phyloP scores from a whole-genome alignment of 1,140 invertebrate species.

The Eriosoma lanigerum region DNA sequence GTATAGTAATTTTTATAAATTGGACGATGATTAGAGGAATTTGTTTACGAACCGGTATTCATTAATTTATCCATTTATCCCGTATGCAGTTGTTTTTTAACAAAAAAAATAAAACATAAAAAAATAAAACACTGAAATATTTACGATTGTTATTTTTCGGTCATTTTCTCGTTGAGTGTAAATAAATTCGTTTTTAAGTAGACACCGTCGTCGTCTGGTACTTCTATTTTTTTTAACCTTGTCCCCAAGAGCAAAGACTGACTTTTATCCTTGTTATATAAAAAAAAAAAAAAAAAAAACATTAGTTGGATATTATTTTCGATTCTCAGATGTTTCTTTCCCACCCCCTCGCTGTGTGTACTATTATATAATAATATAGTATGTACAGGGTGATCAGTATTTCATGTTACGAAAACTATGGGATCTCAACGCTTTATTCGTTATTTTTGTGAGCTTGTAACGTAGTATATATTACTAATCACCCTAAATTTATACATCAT shows the following conservation, averaged over 20 bases:
- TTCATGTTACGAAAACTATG: no score
- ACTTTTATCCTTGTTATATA: background rate
- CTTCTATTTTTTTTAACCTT: background rate
- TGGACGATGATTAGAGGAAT: background rate
- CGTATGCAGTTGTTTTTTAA: background rate
- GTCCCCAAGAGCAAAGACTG: background rate
- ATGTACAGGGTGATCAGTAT: no score
- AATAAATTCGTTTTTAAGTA: slow-evolving; percentile 34
- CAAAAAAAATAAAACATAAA: background rate
- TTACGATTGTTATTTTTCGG: slow-evolving; percentile 23
- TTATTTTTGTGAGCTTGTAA: no score
- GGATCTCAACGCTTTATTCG: no score
- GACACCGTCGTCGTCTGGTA: background rate
- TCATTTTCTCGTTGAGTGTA: slow-evolving; percentile 22
- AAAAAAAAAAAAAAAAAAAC: background rate
- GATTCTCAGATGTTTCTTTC: background rate
- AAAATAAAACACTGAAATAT: background rate
- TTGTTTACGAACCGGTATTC: background rate
- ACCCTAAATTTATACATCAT: no score
- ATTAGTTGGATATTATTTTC: background rate
- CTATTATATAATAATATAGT: background rate
- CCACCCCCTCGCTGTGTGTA: background rate
- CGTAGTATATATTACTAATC: no score
- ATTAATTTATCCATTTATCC: no score
- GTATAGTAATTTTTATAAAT: background rate